Evolutionary conservation across 35 echinoderm and acorn worm genomes (phyloP), one percentile per base, ranked within the genome.

Genomic region (Amphiura filiformis): DNA sequence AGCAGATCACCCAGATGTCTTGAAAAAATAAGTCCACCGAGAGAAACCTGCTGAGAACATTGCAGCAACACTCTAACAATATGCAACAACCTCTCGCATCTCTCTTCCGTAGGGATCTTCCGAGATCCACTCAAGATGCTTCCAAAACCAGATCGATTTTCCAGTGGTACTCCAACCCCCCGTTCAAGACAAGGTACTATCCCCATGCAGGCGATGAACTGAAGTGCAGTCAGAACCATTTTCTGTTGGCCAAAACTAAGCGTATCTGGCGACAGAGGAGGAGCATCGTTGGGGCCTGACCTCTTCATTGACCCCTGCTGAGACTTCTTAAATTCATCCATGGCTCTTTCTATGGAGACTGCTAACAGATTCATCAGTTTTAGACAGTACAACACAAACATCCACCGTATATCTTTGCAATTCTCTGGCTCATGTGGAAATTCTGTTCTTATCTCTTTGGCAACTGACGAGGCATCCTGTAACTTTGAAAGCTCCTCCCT

Each of bases 91-190:
- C 80, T 82, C 36, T n/a, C 18, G 32, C 83, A 38, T 61, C 47
- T 52, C 26, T 87, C 65, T 4, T 35, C 40, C 31, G 39, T 36
- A 36, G 80, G 39, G 0, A 81, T n/a, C 23, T 40, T 42, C 18
- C 76, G 38, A 23, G 39, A 76, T 22, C 57, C 38, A 34, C 56
- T 78, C 7, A 90, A 40, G 22, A 92, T 32, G 31, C 36, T 81
- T 36, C 89, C 84, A 49, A 98, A 94, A 23, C 82, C 87, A 15
- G 93, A 94, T 39, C 96, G 86, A 32, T 88, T 64, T 37, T 84
- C 64, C 23, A 99, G 70, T 65, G 92, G 96, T 36, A 99, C 85
- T 80, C 96, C 96, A 52, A 99, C 93, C 11, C 96, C 96, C n/a
- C 38, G 33, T 32, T 88, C 30, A 0, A 99, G 88, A 76, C 88